Evolutionary conservation across 2,113 vertebrate genomes (phyloP), one percentile per base, ranked within the genome.

Genomic region (Stegastes partitus): DNA sequence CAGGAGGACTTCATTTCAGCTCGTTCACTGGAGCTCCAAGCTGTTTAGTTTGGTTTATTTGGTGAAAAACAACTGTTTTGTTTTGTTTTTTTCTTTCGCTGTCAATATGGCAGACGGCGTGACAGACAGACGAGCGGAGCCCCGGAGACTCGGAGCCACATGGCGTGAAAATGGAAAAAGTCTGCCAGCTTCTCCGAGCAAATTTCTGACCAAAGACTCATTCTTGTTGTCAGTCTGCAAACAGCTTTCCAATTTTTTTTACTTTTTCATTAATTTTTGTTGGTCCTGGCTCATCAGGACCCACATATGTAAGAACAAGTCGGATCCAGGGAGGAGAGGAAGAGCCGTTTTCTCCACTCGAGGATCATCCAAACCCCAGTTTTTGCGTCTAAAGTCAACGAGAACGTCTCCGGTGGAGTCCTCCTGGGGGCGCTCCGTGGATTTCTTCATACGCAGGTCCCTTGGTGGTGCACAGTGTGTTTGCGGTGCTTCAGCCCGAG

Each of bases 371-470:
- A 64, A 22, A 42, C 8, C 23, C 31, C 23, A 12, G 11, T 26
- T 44, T 57, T 42, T 68, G 53, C 42, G 28, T 45, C 11, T 47
- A 0, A 73, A 62, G 51, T 58, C 53, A 57, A n/a, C 31, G 9
- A 57, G 11, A 57, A 23, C 3, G 54, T 55, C 57, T 64, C 58
- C 65, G 49, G 25, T 59, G 23, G 54, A 39, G n/a, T 21, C 11
- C 19, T n/a, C 39, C 21, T 1, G 74, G n/a, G n/a, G n/a, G n/a
- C n/a, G n/a, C n/a, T n/a, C n/a, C n/a, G n/a, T n/a, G n/a, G n/a
- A n/a, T n/a, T n/a, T n/a, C n/a, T 78, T 97, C 96, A 98, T 86
- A 97, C 97, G 73, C 96, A 97, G 86, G 97, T 98, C 89, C 97
- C 96, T 91, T 97, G 97, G 83, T 96, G 96, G 68, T 95, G 95